Percentiles rank a stretch among this genome's conserved stretches.
Evolutionary conservation across 1,140 invertebrate genomes (phyloP).

Genomic region (Trachymyrmex cornetzi): DNA sequence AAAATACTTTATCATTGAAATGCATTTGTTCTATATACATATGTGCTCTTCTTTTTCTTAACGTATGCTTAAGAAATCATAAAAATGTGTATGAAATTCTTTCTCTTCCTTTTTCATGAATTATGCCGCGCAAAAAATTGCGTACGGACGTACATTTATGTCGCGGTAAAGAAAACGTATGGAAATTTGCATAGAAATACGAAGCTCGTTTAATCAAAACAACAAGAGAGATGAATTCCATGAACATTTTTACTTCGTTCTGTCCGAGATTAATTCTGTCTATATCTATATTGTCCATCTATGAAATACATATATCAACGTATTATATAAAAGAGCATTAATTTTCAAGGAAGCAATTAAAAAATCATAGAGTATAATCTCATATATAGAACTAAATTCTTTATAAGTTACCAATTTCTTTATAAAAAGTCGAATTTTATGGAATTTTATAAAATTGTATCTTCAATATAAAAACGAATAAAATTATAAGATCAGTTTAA

Average conservation of each 20-base stretch:
- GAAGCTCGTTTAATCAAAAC: constrained; percentile 52
- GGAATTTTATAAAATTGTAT: background rate
- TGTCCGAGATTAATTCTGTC: constrained; percentile 42
- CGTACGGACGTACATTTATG: constrained; percentile 39
- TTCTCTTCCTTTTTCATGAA: constrained; percentile 23
- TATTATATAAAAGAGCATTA: background rate
- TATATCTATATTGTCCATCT: constrained; percentile 16
- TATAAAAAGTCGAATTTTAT: background rate
- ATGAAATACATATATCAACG: constrained; percentile 1
- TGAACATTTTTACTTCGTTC: constrained; percentile 32
- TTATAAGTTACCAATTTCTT: background rate
- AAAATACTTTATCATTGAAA: constrained; percentile 28
- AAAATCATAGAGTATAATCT: background rate
- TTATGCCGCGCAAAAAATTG: constrained; percentile 32
- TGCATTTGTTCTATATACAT: background rate
- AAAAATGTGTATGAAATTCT: constrained; percentile 12
- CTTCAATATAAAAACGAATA: background rate
- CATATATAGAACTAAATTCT: background rate
- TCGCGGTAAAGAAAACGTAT: constrained; percentile 54
- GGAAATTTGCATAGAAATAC: constrained; percentile 57
- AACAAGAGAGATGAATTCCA: constrained; percentile 45
- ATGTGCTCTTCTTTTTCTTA: background rate
- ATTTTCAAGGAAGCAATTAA: background rate
- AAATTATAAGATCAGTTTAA: background rate
- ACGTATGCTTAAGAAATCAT: constrained; percentile 35